phyloP scores from a whole-genome alignment of 1,140 invertebrate genomes.

The Pseudoatta argentina region DNA sequence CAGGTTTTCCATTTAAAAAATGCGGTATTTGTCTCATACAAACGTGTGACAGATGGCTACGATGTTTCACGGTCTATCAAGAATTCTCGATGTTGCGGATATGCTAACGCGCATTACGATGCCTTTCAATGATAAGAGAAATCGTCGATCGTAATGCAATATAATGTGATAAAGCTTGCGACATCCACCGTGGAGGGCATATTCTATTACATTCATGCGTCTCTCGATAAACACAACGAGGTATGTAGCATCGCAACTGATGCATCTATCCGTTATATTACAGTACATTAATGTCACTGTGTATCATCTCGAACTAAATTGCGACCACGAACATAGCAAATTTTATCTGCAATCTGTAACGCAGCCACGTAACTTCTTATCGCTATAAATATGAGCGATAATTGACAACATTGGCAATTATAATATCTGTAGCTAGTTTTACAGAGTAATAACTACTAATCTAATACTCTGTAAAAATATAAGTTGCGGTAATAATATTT shows the following conservation, averaged over 20 bases:
- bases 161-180: neutral
- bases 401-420: too few relatives aligned
- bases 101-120: neutral
- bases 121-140: conserved; percentile 25
- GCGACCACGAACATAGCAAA: neutral
- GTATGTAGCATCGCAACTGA: conserved; percentile 4
- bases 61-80: neutral
- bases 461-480: too few relatives aligned
- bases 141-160: neutral
- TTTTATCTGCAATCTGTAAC: conserved; percentile 16
- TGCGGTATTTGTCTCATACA: neutral
- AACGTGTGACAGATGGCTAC: neutral
- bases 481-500: too few relatives aligned
- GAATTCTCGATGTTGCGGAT: neutral
- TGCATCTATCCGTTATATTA: neutral
- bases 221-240: conserved; percentile 17
- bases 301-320: neutral
- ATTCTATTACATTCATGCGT: neutral
- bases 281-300: neutral
- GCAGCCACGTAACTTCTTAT: conserved; percentile 7
- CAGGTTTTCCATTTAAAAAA: neutral
- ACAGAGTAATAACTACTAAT: too few relatives aligned
- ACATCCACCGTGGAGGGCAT: neutral
- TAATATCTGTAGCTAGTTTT: too few relatives aligned
- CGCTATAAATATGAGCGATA: neutral